Evolutionary conservation across 1,140 invertebrate genomes (phyloP).

Genomic region (Pogonomyrmex barbatus): DNA sequence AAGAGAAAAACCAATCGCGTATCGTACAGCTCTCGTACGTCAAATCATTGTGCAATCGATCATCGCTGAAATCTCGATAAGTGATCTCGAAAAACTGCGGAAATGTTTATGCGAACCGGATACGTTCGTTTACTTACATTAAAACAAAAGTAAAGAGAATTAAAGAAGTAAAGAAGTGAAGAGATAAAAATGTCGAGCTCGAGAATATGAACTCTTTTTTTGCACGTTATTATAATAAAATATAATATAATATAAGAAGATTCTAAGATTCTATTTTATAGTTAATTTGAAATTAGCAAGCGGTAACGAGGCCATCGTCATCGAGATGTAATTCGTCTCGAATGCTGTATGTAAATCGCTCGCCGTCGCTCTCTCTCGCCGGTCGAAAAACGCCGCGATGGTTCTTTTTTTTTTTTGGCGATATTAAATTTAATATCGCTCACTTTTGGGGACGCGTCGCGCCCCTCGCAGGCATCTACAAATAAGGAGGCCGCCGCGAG

Average conservation of each 20-base stretch:
- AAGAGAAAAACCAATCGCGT: constrained; percentile 2
- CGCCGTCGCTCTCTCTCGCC: background rate
- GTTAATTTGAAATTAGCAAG: background rate
- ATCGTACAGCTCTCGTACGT: background rate
- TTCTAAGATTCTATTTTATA: background rate
- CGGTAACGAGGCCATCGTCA: background rate
- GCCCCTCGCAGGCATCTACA: constrained; percentile 33
- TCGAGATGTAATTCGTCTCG: background rate
- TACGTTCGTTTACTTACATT: background rate
- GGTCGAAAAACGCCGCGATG: background rate
- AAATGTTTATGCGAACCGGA: background rate
- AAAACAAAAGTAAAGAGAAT: background rate
- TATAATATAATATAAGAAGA: too few species aligned
- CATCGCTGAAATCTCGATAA: constrained; percentile 22
- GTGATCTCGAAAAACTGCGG: background rate
- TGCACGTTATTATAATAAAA: background rate
- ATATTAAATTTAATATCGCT: constrained; percentile 72
- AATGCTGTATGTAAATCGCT: background rate
- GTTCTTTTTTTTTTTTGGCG: constrained; percentile 58
- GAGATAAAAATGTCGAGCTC: background rate
- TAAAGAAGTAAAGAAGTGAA: background rate
- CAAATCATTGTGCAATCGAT: constrained; percentile 38
- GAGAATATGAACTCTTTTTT: background rate
- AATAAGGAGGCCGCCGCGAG: constrained; percentile 29
- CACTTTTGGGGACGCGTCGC: constrained; percentile 14